A percentile compares a stretch with the other conserved stretches of the same genome.
Conservation (phyloP, 2,113 vertebrate species). For the Gnathonemus echidnorhynchus region DNA sequence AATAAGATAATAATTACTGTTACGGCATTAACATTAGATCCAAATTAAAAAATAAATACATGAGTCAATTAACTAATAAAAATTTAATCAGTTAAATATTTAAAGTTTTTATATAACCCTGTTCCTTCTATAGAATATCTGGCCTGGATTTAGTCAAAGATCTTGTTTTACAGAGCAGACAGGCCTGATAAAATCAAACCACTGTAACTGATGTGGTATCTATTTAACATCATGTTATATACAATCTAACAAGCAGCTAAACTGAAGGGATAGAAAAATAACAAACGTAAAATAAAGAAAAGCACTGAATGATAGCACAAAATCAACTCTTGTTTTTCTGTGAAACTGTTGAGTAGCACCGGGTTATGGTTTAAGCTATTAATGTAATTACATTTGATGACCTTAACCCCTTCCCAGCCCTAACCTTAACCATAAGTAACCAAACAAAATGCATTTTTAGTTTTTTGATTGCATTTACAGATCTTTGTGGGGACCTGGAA, state of each 20-base stretch:
- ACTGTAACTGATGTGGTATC: background rate
- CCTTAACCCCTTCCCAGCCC: no score
- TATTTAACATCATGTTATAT: background rate
- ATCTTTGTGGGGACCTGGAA: no score
- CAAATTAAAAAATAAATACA: background rate
- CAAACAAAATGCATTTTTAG: no score
- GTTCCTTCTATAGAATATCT: background rate
- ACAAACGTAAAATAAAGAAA: background rate
- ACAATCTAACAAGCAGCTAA: background rate
- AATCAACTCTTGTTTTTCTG: background rate
- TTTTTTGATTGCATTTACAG: no score
- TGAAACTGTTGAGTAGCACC: background rate
- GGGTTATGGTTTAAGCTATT: background rate
- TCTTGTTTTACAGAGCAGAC: background rate
- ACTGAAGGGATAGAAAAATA: background rate
- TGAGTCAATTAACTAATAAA: background rate
- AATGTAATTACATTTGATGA: background rate
- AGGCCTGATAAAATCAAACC: background rate
- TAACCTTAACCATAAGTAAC: no score
- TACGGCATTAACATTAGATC: background rate
- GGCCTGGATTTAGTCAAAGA: background rate
- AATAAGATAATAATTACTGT: background rate
- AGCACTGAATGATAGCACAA: background rate
- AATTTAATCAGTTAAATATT: background rate
- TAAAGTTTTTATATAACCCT: background rate